These are phyloP conservation scores for Zoanthus sociatus DNA, from an alignment of 92 coral and sea anemone genomes.

Conservation along the genomic window DNA sequence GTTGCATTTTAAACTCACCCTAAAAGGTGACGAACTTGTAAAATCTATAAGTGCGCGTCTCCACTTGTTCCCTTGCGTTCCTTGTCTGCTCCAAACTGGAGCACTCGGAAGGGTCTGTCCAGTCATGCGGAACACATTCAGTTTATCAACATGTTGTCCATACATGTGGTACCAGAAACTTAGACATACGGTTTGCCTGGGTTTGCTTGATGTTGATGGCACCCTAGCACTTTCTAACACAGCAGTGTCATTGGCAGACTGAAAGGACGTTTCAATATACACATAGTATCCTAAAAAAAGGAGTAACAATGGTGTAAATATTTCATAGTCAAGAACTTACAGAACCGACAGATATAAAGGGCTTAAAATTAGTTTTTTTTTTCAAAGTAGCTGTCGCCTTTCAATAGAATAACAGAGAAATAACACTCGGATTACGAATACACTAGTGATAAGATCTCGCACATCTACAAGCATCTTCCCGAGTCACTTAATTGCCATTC, in stretches of 20 bases:
- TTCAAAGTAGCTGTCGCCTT: too few species aligned
- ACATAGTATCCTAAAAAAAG: conserved; percentile 76
- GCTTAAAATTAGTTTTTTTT: too few species aligned
- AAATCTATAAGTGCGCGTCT: conserved; percentile 80
- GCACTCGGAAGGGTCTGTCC: conserved; percentile 68
- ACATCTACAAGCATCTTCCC: too few species aligned
- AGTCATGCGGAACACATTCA: conserved; percentile 71
- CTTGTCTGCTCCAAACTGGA: conserved; percentile 86
- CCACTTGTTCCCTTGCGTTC: conserved; percentile 92
- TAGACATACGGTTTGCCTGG: conserved; percentile 73
- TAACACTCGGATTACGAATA: too few species aligned
- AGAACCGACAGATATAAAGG: too few species aligned
- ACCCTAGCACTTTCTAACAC: conserved; percentile 72
- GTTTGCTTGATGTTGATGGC: conserved; percentile 71
- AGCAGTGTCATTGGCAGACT: conserved; percentile 78
- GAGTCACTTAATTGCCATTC: too few species aligned
- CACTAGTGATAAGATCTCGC: too few species aligned
- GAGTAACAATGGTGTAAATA: not conserved
- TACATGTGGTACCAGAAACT: conserved; percentile 98
- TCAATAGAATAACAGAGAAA: too few species aligned
- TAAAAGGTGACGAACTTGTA: conserved; percentile 60
- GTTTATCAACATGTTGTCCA: conserved; percentile 91
- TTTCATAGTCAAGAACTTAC: not conserved
- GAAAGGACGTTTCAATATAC: conserved; percentile 94
- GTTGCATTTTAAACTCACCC: conserved; percentile 55